phyloP scores from a whole-genome alignment of 2,113 vertebrate genomes.

The Oceanites oceanicus region DNA sequence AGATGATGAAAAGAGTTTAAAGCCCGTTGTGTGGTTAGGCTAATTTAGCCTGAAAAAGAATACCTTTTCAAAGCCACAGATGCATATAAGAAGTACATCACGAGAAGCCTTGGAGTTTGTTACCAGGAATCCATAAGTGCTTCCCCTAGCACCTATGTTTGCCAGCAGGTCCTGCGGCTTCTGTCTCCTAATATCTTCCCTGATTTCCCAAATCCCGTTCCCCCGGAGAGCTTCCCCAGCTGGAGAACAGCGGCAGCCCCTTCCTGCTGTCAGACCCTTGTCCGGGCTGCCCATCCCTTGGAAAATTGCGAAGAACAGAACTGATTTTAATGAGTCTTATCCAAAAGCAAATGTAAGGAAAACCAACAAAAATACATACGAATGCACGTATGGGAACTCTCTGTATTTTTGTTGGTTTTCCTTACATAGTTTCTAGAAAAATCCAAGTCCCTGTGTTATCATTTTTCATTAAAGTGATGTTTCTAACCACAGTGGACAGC shows the following conservation, averaged over 20 bases:
- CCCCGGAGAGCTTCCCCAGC: background rate
- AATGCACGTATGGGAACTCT: background rate
- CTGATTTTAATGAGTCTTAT: background rate
- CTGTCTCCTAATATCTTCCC: conserved; percentile 55
- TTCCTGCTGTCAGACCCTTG: conserved; percentile 40
- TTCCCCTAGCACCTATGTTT: conserved; percentile 76
- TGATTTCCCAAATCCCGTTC: conserved; percentile 72
- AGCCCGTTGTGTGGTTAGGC: background rate
- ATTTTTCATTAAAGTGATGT: conserved; percentile 70
- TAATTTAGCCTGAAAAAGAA: conserved; percentile 29
- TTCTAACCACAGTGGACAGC: conserved; percentile 64
- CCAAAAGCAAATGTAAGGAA: background rate
- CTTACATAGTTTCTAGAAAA: conserved; percentile 45
- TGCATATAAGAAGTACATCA: background rate
- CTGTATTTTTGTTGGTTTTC: conserved; percentile 8
- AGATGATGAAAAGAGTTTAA: conserved; percentile 52
- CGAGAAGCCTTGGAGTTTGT: conserved; percentile 45
- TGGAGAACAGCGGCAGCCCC: conserved; percentile 21
- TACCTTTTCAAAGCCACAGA: background rate
- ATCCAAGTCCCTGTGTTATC: conserved; percentile 37
- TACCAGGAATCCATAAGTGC: conserved; percentile 62
- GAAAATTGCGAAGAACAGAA: conserved; percentile 1
- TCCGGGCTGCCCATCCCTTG: background rate
- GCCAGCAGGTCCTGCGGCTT: conserved; percentile 77
- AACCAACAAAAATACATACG: background rate